phyloP scores from a whole-genome alignment of 2,113 vertebrate species.

The Ptyas mucosa region DNA sequence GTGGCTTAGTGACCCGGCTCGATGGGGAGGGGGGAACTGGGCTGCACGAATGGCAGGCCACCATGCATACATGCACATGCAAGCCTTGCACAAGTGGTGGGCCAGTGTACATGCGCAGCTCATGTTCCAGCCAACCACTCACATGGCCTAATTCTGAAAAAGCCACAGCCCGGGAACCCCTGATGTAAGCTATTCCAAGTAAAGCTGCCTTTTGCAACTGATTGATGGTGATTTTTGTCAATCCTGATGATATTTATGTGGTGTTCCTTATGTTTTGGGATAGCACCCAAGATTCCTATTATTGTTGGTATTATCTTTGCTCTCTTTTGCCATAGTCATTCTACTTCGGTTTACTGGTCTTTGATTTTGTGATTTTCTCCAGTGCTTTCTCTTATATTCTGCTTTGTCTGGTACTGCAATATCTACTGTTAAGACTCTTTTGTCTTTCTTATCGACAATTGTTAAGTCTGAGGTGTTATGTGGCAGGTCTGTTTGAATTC shows the following conservation, averaged over 20 bases:
- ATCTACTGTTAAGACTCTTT: background rate
- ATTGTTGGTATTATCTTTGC: background rate
- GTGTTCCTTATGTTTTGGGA: background rate
- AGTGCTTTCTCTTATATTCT: background rate
- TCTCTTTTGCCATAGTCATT: background rate
- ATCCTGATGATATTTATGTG: background rate
- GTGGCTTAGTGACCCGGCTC: fast-evolving
- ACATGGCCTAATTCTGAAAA: background rate
- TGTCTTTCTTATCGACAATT: background rate
- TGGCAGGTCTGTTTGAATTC: background rate
- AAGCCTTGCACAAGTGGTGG: background rate
- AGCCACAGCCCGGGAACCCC: background rate
- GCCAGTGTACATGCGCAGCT: background rate
- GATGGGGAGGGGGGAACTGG: background rate
- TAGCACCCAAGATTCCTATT: background rate
- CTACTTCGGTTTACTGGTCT: background rate
- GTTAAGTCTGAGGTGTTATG: background rate
- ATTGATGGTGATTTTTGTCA: background rate
- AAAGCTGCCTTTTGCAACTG: background rate
- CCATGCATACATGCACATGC: fast-evolving
- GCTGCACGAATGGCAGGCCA: background rate
- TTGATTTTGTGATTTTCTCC: background rate
- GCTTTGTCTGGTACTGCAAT: background rate
- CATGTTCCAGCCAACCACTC: fast-evolving
- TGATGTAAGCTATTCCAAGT: background rate